Percentiles rank a stretch among this genome's conserved stretches.
Evolutionary conservation across 2,113 vertebrate species (phyloP).

Genomic region (Physeter macrocephalus): DNA sequence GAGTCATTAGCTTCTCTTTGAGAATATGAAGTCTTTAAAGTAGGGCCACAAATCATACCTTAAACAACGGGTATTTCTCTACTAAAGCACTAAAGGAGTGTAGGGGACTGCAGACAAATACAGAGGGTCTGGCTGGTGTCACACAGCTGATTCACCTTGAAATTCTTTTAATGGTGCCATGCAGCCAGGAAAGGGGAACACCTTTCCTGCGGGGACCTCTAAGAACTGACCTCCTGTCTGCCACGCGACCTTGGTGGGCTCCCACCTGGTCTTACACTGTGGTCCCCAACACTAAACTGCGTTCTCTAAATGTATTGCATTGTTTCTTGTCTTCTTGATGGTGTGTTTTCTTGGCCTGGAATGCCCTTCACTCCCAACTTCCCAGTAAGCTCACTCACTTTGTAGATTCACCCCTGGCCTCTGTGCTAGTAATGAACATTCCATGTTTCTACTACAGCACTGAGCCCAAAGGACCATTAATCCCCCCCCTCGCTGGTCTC

Average conservation of each 20-base stretch:
- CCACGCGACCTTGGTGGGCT: background rate
- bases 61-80: background rate
- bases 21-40: background rate
- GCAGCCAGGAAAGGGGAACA: background rate
- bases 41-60: background rate
- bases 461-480: background rate
- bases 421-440: background rate
- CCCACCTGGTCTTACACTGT: background rate
- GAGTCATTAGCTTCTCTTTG: background rate
- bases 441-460: background rate
- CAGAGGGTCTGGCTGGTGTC: background rate
- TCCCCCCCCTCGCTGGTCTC: background rate
- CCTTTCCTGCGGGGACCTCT: no score
- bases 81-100: background rate
- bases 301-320: background rate
- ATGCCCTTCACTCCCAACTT: background rate
- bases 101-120: background rate
- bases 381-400: background rate
- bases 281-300: background rate
- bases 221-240: background rate
- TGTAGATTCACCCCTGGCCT: background rate
- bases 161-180: background rate
- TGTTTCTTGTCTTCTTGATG: background rate
- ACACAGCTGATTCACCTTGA: background rate
- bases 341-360: background rate